A percentile compares a stretch with the other conserved stretches of the same genome.
Evolutionary conservation across 1,140 invertebrate genomes (phyloP).

Genomic region (Ectropis grisescens): DNA sequence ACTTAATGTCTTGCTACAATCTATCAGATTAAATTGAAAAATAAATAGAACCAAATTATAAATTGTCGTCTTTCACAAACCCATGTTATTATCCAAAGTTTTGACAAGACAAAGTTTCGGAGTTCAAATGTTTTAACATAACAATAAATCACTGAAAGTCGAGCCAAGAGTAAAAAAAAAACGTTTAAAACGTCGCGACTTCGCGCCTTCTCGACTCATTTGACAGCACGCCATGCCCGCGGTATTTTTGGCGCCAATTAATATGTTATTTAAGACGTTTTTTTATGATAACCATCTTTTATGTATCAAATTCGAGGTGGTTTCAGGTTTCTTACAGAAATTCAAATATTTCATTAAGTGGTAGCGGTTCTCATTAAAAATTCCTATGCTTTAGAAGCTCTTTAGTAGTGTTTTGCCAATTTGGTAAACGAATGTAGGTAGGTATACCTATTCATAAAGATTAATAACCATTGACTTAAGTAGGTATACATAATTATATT

Average conservation of each 20-base stretch:
- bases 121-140: too few species aligned
- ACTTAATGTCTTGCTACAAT: too few species aligned
- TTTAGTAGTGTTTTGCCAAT: neutral
- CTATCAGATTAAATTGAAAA: too few species aligned
- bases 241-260: slow-evolving; percentile 4
- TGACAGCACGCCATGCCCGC: neutral
- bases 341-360: neutral
- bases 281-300: neutral
- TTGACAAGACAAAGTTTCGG: too few species aligned
- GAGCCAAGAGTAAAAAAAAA: slow-evolving; percentile 1
- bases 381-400: neutral
- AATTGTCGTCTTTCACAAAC: too few species aligned
- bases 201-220: slow-evolving; percentile 1
- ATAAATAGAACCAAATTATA: too few species aligned
- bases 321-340: neutral
- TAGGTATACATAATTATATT: too few species aligned
- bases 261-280: neutral
- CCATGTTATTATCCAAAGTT: too few species aligned
- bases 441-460: neutral
- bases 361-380: neutral
- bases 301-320: neutral
- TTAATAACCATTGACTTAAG: too few species aligned
- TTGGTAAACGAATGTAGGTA: neutral
- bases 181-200: neutral
- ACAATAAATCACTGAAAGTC: too few species aligned